A percentile compares a stretch with the other conserved stretches of the same genome.
These are phyloP conservation scores for Harpegnathos saltator DNA, from an alignment of 1,140 invertebrate species.

Conservation along the genomic window DNA sequence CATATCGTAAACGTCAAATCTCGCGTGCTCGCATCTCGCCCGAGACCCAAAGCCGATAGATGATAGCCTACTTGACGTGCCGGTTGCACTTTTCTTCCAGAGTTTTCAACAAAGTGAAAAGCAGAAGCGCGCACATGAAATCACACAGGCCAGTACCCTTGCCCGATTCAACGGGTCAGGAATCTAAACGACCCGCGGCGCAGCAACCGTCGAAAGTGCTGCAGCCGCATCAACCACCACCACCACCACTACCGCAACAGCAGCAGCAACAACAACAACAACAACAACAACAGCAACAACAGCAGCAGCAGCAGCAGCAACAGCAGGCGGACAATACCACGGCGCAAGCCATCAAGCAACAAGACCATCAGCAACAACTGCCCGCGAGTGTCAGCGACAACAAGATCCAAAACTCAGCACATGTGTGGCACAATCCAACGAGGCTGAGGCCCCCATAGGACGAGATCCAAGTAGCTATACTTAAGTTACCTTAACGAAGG, in stretches of 20 bases:
- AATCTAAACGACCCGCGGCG: slow-evolving; percentile 81
- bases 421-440: slow-evolving; percentile 84
- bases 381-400: slow-evolving; percentile 72
- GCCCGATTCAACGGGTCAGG: slow-evolving; percentile 85
- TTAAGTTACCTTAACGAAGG: slow-evolving; percentile 85
- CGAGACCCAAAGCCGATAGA: not conserved
- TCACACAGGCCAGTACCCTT: slow-evolving; percentile 92
- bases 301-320: slow-evolving; percentile 56
- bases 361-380: slow-evolving; percentile 78
- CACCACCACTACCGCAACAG: slow-evolving; percentile 44
- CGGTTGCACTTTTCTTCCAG: slow-evolving; percentile 89
- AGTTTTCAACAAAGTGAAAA: slow-evolving; percentile 99
- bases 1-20: slow-evolving; percentile 8
- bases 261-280: slow-evolving; percentile 50
- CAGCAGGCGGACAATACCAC: slow-evolving; percentile 67
- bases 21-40: not conserved
- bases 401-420: slow-evolving; percentile 75
- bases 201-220: slow-evolving; percentile 77
- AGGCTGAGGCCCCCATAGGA: slow-evolving; percentile 85
- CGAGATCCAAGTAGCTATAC: slow-evolving; percentile 79
- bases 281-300: slow-evolving; percentile 56
- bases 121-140: slow-evolving; percentile 99
- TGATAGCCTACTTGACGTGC: slow-evolving; percentile 6
- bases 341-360: slow-evolving; percentile 56
- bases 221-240: slow-evolving; percentile 62